Evolutionary conservation across 2,797 vertebrate species (phyloP).

Genomic region (Hydrolagus colliei): DNA sequence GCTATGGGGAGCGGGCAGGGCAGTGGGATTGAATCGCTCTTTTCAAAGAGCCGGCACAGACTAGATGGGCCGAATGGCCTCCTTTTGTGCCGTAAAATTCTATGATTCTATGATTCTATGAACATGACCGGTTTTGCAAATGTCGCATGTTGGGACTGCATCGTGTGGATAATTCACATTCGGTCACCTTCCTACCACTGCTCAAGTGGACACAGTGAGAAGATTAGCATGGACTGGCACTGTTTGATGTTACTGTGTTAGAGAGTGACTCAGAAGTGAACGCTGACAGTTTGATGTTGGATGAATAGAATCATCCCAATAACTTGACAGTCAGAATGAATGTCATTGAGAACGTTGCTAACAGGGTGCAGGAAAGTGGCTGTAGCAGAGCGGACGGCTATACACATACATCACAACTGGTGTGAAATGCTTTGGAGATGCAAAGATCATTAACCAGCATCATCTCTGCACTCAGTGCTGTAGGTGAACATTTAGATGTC

Average conservation of each 20-base stretch:
- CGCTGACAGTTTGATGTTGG: background rate
- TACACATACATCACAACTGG: background rate
- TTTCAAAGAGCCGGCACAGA: too few species aligned
- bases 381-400: background rate
- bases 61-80: too few species aligned
- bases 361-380: background rate
- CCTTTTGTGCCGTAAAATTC: too few species aligned
- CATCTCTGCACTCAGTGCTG: background rate
- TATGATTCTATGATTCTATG: too few species aligned
- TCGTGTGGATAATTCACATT: background rate
- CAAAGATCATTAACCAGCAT: background rate
- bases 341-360: background rate
- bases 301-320: background rate
- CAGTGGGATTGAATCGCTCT: too few species aligned
- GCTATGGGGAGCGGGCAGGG: too few species aligned
- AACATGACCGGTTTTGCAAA: too few species aligned
- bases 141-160: too few species aligned
- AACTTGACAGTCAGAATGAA: background rate
- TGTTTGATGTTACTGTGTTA: background rate
- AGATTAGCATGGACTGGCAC: constrained; percentile 10
- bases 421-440: background rate
- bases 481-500: background rate
- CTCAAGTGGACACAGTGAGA: background rate
- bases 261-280: background rate
- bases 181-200: background rate